These are phyloP conservation scores for Eudasyphora cyanicolor DNA, from an alignment of 2,888 invertebrate species.

Conservation along the genomic window DNA sequence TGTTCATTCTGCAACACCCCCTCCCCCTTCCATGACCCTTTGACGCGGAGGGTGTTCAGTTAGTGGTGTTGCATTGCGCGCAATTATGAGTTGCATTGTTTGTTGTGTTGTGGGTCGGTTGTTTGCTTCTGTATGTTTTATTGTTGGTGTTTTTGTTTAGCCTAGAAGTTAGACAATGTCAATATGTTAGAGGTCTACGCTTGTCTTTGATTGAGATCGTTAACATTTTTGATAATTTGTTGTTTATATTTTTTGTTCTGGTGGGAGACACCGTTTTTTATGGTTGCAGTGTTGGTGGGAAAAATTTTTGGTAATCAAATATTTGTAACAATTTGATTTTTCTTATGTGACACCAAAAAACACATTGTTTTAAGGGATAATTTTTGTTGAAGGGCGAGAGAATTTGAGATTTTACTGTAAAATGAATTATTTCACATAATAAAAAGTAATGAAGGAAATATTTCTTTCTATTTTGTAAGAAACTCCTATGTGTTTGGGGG, in stretches of 20 bases:
- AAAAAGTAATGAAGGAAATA: no score
- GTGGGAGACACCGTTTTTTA: constrained; percentile 51
- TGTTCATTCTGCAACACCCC: no score
- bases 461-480: no score
- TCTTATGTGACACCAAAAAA: no score
- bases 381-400: no score
- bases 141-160: no score
- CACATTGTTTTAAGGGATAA: no score
- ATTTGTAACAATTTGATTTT: neutral
- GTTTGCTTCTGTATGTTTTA: constrained; percentile 1
- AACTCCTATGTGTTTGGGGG: no score
- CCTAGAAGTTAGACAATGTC: constrained; percentile 67
- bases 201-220: constrained; percentile 37
- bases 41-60: neutral
- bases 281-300: neutral
- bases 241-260: no score
- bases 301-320: neutral
- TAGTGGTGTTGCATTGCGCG: neutral
- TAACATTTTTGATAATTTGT: constrained; percentile 71
- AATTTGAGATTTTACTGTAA: no score
- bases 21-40: no score
- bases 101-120: constrained; percentile 44
- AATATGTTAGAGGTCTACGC: constrained; percentile 71
- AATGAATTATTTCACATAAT: no score
- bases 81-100: constrained; percentile 76